Percentiles rank a stretch among this genome's conserved stretches.
These are phyloP conservation scores for Thryonomys swinderianus DNA, from an alignment of 2,113 vertebrate genomes.

Conservation along the genomic window DNA sequence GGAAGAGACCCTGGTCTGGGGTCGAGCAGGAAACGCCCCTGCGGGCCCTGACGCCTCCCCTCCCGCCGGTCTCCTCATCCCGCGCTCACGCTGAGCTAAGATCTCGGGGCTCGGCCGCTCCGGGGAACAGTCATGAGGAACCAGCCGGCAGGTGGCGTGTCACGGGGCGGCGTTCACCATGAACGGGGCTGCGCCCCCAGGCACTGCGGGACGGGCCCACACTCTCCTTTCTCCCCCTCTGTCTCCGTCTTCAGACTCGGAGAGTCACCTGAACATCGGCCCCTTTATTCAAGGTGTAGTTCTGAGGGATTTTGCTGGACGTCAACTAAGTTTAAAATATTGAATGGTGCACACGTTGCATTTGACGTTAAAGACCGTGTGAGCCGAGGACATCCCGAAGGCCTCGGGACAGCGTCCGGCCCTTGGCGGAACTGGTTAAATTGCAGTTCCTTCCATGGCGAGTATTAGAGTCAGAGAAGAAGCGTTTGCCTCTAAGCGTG, in stretches of 20 bases:
- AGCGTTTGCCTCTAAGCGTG: background rate
- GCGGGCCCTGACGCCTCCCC: background rate
- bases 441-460: background rate
- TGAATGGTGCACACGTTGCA: background rate
- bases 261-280: background rate
- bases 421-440: background rate
- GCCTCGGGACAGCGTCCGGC: background rate
- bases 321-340: constrained; percentile 2
- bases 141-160: background rate
- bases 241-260: background rate
- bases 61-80: background rate
- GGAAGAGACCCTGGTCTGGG: background rate
- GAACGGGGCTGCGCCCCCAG: background rate
- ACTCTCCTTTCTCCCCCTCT: background rate
- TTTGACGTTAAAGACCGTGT: background rate
- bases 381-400: background rate
- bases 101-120: background rate
- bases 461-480: background rate
- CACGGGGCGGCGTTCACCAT: background rate
- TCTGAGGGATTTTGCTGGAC: background rate
- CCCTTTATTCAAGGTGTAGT: background rate
- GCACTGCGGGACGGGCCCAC: background rate
- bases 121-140: background rate
- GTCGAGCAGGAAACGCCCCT: background rate
- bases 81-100: background rate